Conservation (phyloP, 35 echinoderm and acorn worm genomes). For the Hemicentrotus pulcherrimus region DNA sequence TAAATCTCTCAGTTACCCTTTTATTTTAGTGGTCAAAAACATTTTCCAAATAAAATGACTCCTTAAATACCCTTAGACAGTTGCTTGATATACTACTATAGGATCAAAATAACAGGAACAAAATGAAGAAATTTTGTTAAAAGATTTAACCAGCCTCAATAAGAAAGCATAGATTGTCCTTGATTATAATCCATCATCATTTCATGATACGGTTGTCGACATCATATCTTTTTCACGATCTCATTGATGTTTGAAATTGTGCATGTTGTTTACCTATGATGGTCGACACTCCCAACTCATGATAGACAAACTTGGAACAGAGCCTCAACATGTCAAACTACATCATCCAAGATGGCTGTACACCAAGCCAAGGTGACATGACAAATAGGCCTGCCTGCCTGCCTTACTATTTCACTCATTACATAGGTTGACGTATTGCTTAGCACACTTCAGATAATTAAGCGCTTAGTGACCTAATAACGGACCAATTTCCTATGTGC, state of each 20-base stretch:
- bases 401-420: neutral
- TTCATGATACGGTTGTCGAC: neutral
- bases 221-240: neutral
- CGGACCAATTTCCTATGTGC: neutral
- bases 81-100: neutral
- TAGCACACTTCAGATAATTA: slow-evolving; percentile 1
- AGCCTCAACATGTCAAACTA: neutral
- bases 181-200: neutral
- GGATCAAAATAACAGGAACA: neutral
- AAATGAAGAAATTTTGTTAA: neutral
- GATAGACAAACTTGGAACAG: neutral
- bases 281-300: neutral
- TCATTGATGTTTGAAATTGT: neutral
- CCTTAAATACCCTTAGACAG: neutral
- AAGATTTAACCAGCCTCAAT: neutral
- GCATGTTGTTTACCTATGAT: slow-evolving; percentile 1
- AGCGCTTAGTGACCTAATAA: neutral
- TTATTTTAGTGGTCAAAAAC: too few species aligned
- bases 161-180: neutral
- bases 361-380: neutral
- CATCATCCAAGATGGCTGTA: neutral
- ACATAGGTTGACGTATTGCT: neutral
- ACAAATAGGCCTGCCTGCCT: neutral
- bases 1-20: too few species aligned
- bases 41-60: too few species aligned